Base-by-base conservation (phyloP, 1,140 invertebrate species). In the Ruditapes philippinarum region DNA sequence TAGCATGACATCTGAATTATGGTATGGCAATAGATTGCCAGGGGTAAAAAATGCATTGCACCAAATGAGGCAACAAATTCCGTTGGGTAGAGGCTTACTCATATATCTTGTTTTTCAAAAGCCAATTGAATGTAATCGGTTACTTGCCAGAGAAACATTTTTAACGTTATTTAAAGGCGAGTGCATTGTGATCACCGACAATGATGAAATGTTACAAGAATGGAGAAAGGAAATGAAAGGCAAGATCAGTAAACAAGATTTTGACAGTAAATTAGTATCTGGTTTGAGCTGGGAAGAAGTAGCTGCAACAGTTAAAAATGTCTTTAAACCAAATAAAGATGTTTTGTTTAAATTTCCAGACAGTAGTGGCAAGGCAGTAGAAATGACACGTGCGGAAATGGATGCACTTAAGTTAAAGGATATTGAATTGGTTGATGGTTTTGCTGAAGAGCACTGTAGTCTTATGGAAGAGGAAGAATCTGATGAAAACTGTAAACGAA, bases 341-440 rank as follows among this genome's bases (percentile, higher is more conserved):
- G 28, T 36, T 1, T 49, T 51, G 14, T 78, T 25, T 28, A 78
- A 51, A 78, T 54, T 78, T 25, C 74, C 74, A 3, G 40, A 54
- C 42, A 28, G 40, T n/a, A 78, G 28, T 4, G 74, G 74, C 11
- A 11, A 28, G 1, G 31, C 31, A 1, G 28, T 78, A 51, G 49
- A 45, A 49, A 49, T 78, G 74, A 78, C 25, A 12, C 1, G 0
- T 2, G 51, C 22, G 51, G 74, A 78, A 28, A 49, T 14, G 12
- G 74, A 78, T 4, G 74, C 49, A 14, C 25, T 78, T 51, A 1
- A 70, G 9, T 19, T 70, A 17, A 33, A 70, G 17, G 17, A 1
- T 40, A 38, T 70, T n/a, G 65, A 70, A 40, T 31, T 70, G 19
- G 57, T 81, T 65, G 81, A 84, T 28, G 60, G 36, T 19, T 38